A percentile compares a stretch with the other conserved stretches of the same genome.
These are phyloP conservation scores for Ceuthmochares aereus DNA, from an alignment of 2,113 vertebrate species.

Conservation along the genomic window DNA sequence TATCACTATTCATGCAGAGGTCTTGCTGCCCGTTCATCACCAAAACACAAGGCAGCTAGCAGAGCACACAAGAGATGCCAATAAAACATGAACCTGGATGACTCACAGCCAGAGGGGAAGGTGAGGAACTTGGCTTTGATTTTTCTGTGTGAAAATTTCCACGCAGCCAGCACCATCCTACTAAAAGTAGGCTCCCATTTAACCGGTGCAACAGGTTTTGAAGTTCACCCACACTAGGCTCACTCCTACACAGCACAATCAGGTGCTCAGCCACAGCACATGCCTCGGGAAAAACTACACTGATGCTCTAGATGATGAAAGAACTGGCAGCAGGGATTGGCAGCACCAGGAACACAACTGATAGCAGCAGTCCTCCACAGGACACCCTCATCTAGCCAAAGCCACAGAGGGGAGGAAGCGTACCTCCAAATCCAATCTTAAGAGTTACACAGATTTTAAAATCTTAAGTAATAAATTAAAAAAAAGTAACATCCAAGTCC, in stretches of 20 bases:
- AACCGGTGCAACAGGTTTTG: slow-evolving; percentile 37
- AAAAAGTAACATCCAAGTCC: not conserved
- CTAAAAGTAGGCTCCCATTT: not conserved
- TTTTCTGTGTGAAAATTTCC: slow-evolving; percentile 23
- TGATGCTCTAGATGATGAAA: not conserved
- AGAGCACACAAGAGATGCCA: not conserved
- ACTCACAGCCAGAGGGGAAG: slow-evolving; percentile 12
- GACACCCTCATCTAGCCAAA: not conserved
- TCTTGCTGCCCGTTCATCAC: not conserved
- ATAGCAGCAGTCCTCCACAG: not conserved
- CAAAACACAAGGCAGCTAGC: not conserved
- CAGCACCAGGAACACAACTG: not conserved
- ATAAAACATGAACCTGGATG: not conserved
- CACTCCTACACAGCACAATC: not conserved
- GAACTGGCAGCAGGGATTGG: not conserved
- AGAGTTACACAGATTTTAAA: not conserved
- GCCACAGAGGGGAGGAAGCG: not conserved
- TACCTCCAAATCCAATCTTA: not conserved
- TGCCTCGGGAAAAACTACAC: not conserved
- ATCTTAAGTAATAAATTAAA: not conserved
- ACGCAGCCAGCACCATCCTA: not conserved
- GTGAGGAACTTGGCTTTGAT: not conserved
- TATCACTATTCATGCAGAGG: not conserved
- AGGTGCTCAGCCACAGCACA: not conserved
- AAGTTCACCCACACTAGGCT: not conserved